These are phyloP conservation scores for Tachysurus vachellii DNA, from an alignment of 2,113 vertebrate genomes.

Conservation along the genomic window DNA sequence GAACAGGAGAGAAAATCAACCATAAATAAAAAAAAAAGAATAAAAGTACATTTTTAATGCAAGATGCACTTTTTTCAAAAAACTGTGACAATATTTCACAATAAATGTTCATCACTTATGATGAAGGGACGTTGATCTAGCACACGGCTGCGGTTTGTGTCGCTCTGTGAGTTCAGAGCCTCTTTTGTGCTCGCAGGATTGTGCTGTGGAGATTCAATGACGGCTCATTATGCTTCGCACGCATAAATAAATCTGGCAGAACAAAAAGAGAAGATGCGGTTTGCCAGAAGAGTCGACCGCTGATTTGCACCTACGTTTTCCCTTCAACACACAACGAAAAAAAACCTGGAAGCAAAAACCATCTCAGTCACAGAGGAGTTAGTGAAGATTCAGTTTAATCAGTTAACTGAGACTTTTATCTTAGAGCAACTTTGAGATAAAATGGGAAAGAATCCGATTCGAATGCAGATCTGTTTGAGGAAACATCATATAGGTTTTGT, in stretches of 20 bases:
- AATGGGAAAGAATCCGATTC: not conserved
- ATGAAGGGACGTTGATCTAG: too few relatives aligned
- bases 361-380: not conserved
- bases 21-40: not conserved
- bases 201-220: not conserved
- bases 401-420: not conserved
- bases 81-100: too few relatives aligned
- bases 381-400: not conserved
- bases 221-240: slow-evolving; percentile 33
- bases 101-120: too few relatives aligned
- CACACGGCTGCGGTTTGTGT: not conserved
- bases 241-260: slow-evolving; percentile 27
- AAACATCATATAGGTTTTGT: not conserved
- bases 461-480: not conserved
- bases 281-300: not conserved
- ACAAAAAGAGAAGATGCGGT: slow-evolving; percentile 13
- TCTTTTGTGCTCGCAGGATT: not conserved
- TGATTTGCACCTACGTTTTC: not conserved
- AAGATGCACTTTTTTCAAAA: too few relatives aligned
- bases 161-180: not conserved
- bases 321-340: not conserved
- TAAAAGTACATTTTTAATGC: too few relatives aligned
- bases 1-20: not conserved
- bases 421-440: not conserved
- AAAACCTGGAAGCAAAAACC: not conserved